These are phyloP conservation scores for Fragum fragum DNA, from an alignment of 2,888 invertebrate species.

Conservation along the genomic window DNA sequence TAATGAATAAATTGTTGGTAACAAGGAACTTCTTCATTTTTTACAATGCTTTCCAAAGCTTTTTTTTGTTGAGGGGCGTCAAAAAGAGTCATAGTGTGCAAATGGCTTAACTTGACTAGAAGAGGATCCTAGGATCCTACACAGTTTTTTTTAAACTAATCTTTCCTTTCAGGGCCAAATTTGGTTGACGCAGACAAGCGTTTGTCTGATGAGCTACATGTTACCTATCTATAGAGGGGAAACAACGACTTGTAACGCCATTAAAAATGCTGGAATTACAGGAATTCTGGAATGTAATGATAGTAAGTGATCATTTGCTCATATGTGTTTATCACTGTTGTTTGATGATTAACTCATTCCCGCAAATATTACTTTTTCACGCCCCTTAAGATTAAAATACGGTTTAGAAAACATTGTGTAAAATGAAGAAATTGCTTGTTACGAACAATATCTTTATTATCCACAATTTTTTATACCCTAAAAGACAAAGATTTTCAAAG, in stretches of 20 bases:
- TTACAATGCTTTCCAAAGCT: too few relatives aligned
- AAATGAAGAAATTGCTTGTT: too few relatives aligned
- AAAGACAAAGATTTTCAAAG: too few relatives aligned
- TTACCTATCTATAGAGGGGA: conserved; percentile 40
- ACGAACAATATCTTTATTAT: too few relatives aligned
- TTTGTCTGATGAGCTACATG: conserved; percentile 49
- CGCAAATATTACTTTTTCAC: background rate
- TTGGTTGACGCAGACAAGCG: conserved; percentile 58
- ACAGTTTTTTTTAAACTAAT: too few relatives aligned
- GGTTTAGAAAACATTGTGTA: background rate
- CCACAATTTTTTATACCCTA: too few relatives aligned
- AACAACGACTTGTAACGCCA: conserved; percentile 38
- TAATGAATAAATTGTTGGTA: too few relatives aligned
- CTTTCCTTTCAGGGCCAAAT: conserved; percentile 40
- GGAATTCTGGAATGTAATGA: conserved; percentile 37
- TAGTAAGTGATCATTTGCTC: conserved; percentile 6
- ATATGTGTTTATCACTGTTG: background rate
- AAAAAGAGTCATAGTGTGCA: too few relatives aligned
- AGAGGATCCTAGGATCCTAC: too few relatives aligned
- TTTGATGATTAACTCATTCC: background rate
- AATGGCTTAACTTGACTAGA: too few relatives aligned
- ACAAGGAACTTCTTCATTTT: too few relatives aligned
- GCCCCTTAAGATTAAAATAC: background rate
- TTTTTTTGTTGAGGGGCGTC: too few relatives aligned
- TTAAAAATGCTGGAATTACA: conserved; percentile 44